Percentiles rank a stretch among this genome's conserved stretches.
Evolutionary conservation across 2,888 invertebrate species (phyloP).

Genomic region (Carterocephalus palaemon): DNA sequence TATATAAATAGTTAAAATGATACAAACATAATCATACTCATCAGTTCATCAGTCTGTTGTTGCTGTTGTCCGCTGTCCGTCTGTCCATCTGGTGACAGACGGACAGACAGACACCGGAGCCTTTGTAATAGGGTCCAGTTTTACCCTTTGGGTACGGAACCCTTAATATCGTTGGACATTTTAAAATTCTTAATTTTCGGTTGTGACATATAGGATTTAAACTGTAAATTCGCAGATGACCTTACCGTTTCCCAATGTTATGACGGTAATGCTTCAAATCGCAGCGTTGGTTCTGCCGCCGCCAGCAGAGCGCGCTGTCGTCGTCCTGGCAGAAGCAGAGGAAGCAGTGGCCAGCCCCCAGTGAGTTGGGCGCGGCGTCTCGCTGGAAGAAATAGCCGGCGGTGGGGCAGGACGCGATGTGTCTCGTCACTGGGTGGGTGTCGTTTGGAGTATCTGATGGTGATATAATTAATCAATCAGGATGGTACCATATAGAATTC

Average conservation of each 20-base stretch:
- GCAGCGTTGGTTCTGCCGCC: conserved; percentile 45
- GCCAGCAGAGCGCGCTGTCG: conserved; percentile 51
- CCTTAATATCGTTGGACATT: too few species aligned
- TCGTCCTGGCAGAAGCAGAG: conserved; percentile 58
- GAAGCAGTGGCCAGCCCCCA: conserved; percentile 41
- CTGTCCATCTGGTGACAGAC: too few species aligned
- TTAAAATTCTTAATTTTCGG: not conserved
- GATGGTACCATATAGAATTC: too few species aligned
- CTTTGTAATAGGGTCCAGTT: too few species aligned
- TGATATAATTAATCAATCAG: too few species aligned
- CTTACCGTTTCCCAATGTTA: conserved; percentile 40
- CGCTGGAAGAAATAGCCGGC: conserved; percentile 52
- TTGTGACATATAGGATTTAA: too few species aligned
- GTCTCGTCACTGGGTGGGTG: conserved; percentile 35
- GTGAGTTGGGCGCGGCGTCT: conserved; percentile 34
- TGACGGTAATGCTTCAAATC: conserved; percentile 41
- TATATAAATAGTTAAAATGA: too few species aligned
- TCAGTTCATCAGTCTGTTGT: too few species aligned
- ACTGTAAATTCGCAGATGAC: not conserved
- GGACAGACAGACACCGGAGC: too few species aligned
- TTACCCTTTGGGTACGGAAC: too few species aligned
- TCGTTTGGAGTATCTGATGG: conserved; percentile 40
- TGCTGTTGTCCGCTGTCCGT: too few species aligned
- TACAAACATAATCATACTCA: too few species aligned
- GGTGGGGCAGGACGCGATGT: conserved; percentile 45